Evolutionary conservation across 1,140 invertebrate genomes (phyloP).

Genomic region (Megalonaias nervosa): DNA sequence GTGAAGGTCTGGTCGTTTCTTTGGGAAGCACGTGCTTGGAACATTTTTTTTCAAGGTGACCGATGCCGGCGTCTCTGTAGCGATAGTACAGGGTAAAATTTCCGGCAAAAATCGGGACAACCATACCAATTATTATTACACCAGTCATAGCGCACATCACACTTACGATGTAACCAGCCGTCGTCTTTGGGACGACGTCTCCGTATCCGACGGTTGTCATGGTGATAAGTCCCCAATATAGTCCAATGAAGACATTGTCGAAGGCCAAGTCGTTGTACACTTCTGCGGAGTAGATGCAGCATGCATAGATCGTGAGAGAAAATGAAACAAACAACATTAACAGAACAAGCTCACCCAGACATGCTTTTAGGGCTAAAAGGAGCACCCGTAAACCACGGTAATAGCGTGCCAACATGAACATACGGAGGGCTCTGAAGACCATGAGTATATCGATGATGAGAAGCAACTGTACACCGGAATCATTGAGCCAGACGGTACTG

Average conservation of each 20-base stretch:
- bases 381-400: conserved; percentile 33
- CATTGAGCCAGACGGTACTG: conserved; percentile 23
- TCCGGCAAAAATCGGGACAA: conserved; percentile 47
- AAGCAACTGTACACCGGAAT: not conserved
- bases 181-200: conserved; percentile 43
- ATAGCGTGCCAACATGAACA: conserved; percentile 27
- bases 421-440: conserved; percentile 27
- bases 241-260: conserved; percentile 77
- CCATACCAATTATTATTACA: conserved; percentile 94
- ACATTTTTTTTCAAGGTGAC: conserved; percentile 6
- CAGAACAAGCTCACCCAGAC: conserved; percentile 27
- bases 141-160: conserved; percentile 94
- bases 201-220: conserved; percentile 98
- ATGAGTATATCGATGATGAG: conserved; percentile 22
- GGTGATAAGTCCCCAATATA: conserved; percentile 98
- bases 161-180: conserved; percentile 92
- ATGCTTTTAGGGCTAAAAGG: conserved; percentile 32
- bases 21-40: too few species aligned
- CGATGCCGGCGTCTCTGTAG: conserved; percentile 25
- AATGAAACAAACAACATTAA: conserved; percentile 22
- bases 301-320: conserved; percentile 21
- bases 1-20: too few species aligned
- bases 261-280: not conserved
- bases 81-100: conserved; percentile 43
- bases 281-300: conserved; percentile 28